phyloP scores from a whole-genome alignment of 2,888 invertebrate genomes.

The Tenthredo scrophulariae region DNA sequence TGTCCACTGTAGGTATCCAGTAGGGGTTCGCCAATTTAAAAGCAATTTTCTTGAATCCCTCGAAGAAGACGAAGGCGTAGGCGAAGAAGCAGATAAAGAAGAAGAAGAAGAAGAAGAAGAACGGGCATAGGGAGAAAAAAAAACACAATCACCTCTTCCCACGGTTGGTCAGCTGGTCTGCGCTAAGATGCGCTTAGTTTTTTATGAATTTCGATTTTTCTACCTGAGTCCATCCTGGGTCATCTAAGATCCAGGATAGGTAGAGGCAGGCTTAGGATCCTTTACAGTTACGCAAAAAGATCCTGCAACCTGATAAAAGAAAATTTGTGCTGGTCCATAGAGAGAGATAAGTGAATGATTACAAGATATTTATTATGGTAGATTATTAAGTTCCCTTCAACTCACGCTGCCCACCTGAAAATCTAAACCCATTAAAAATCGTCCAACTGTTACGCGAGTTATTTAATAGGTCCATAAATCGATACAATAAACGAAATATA shows the following conservation, averaged over 20 bases:
- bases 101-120: constrained; percentile 7
- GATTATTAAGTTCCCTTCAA: constrained; percentile 14
- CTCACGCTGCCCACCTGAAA: neutral
- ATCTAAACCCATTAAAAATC: neutral
- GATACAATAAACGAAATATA: neutral
- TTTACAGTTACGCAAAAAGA: constrained; percentile 71
- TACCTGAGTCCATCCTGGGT: constrained; percentile 70
- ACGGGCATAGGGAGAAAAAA: constrained; percentile 15
- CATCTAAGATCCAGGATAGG: constrained; percentile 66
- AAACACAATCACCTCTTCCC: constrained; percentile 70
- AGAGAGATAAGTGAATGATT: constrained; percentile 52
- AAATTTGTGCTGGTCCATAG: constrained; percentile 55
- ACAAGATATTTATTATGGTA: constrained; percentile 47
- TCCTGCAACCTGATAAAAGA: constrained; percentile 53
- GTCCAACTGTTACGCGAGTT: neutral
- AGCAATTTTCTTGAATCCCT: constrained; percentile 72
- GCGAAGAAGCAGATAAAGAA: constrained; percentile 16
- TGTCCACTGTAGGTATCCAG: constrained; percentile 61
- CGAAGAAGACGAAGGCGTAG: constrained; percentile 46
- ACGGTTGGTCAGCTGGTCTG: constrained; percentile 78
- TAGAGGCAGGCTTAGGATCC: constrained; percentile 60
- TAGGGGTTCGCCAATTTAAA: constrained; percentile 73
- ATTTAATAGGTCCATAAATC: neutral
- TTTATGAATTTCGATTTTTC: constrained; percentile 73
- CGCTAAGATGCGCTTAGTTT: constrained; percentile 62